phyloP scores from a whole-genome alignment of 2,797 vertebrate species.

The Sphenodon punctatus region DNA sequence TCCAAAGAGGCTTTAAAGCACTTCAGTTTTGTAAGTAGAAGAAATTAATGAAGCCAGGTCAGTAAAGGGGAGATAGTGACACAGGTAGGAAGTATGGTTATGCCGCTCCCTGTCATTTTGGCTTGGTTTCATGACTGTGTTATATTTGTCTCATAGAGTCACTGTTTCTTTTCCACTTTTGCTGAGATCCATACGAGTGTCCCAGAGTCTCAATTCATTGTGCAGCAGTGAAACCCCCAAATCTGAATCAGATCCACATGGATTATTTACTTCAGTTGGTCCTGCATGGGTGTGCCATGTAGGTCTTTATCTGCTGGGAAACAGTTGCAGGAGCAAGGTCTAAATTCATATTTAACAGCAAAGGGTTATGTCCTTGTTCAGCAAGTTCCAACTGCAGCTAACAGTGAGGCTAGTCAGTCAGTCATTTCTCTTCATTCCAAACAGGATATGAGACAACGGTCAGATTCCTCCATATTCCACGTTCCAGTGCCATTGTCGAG shows the following conservation, averaged over 20 bases:
- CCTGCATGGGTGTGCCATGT: neutral
- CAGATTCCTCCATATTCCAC: too few relatives aligned
- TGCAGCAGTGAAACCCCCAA: neutral
- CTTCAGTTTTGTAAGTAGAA: neutral
- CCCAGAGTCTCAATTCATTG: neutral
- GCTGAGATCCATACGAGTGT: neutral
- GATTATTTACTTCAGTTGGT: neutral
- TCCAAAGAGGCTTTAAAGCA: neutral
- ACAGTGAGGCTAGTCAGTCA: neutral
- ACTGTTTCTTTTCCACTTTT: neutral
- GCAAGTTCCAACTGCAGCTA: neutral
- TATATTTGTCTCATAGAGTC: neutral
- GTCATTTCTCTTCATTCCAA: too few relatives aligned
- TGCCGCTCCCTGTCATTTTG: neutral
- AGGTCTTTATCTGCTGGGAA: neutral
- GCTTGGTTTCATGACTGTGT: neutral
- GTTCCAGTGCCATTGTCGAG: too few relatives aligned
- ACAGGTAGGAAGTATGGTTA: neutral
- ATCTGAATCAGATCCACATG: neutral
- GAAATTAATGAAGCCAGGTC: neutral
- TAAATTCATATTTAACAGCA: neutral
- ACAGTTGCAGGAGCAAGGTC: neutral
- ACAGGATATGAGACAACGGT: too few relatives aligned
- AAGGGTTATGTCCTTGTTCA: neutral
- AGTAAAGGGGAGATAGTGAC: neutral